Conservation (phyloP, 1,140 invertebrate species). For the Meloidogyne floridensis region DNA sequence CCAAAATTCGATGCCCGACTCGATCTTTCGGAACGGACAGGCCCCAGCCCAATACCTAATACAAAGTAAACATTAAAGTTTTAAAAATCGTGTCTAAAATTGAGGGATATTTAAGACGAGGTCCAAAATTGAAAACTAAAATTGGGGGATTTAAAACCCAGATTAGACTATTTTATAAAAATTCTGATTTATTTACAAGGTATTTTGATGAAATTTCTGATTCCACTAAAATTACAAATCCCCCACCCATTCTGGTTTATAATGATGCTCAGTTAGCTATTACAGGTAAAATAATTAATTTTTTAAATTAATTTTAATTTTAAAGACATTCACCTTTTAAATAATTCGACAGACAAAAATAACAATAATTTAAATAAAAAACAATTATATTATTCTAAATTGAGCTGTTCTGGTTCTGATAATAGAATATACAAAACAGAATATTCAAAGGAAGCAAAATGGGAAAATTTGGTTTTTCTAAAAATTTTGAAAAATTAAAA, state of each 20-base stretch:
- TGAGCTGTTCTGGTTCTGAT: constrained; percentile 18
- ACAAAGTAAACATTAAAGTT: too few relatives aligned
- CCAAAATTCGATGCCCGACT: too few relatives aligned
- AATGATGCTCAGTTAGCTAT: constrained; percentile 46
- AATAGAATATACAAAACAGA: constrained; percentile 36
- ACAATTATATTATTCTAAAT: constrained; percentile 41
- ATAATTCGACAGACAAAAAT: not conserved
- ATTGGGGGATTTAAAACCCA: too few relatives aligned
- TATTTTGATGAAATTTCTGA: constrained; percentile 67
- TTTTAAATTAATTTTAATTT: not conserved
- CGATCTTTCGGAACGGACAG: too few relatives aligned
- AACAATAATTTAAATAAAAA: too few relatives aligned
- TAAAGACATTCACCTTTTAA: constrained; percentile 22
- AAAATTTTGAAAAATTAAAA: not conserved
- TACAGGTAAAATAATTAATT: constrained; percentile 23
- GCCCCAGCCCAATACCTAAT: too few relatives aligned
- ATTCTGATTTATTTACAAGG: not conserved
- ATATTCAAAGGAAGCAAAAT: constrained; percentile 28
- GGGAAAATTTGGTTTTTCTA: constrained; percentile 46
- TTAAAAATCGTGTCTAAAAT: too few relatives aligned
- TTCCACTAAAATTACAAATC: constrained; percentile 66
- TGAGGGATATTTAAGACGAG: too few relatives aligned
- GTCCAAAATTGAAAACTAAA: too few relatives aligned
- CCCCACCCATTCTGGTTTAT: constrained; percentile 57
- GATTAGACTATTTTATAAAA: too few relatives aligned